Conservation (phyloP, 2,113 vertebrate genomes). For the Phaethon lepturus region DNA sequence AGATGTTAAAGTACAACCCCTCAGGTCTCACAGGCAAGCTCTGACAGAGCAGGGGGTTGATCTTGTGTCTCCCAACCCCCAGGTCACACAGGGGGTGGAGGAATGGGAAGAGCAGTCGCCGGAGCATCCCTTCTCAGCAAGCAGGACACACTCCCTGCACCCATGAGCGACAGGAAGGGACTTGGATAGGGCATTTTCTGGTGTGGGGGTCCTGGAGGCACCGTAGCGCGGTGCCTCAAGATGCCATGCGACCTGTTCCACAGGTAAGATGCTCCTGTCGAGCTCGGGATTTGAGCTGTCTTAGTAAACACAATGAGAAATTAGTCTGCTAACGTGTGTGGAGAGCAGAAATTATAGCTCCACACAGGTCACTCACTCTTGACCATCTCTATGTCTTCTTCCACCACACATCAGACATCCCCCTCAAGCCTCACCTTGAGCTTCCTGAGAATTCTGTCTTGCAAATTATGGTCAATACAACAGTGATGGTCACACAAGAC, state of each 20-base stretch:
- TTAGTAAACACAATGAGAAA: background rate
- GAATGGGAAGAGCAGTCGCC: background rate
- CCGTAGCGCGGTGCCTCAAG: rapidly evolving
- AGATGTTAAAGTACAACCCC: background rate
- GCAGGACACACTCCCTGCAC: background rate
- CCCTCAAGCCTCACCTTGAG: background rate
- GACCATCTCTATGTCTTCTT: background rate
- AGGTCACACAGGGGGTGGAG: rapidly evolving
- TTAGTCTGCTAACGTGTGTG: background rate
- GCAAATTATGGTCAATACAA: background rate
- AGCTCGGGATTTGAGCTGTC: background rate
- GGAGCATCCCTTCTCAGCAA: background rate
- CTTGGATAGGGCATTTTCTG: background rate
- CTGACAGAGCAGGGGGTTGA: background rate
- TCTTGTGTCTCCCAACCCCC: background rate
- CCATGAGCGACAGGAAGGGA: background rate
- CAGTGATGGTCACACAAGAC: rapidly evolving
- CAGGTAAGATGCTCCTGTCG: background rate
- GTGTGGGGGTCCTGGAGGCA: rapidly evolving
- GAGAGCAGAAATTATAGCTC: background rate
- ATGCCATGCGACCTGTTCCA: background rate
- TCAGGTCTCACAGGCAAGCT: rapidly evolving
- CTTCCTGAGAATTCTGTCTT: background rate
- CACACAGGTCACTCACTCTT: background rate
- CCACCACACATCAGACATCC: rapidly evolving